phyloP scores from a whole-genome alignment of 1,140 invertebrate species.

The Caenorhabditis tropicalis region DNA sequence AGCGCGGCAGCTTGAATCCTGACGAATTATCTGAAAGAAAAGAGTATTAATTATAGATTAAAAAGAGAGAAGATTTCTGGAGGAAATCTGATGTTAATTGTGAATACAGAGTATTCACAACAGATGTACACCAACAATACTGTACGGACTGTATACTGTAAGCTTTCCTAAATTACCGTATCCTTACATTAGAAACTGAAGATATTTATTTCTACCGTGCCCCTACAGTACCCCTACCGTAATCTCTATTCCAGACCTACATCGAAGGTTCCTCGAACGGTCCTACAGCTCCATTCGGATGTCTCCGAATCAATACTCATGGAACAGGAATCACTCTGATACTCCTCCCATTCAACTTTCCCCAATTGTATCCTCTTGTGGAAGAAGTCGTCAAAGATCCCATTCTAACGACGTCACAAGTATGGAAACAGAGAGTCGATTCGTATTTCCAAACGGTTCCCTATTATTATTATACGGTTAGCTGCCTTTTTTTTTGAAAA shows the following conservation, averaged over 20 bases:
- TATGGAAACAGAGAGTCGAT: background rate
- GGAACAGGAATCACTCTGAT: constrained; percentile 12
- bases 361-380: background rate
- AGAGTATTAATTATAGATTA: too few species aligned
- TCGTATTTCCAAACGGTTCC: constrained; percentile 8
- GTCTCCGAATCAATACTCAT: constrained; percentile 4
- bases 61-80: too few species aligned
- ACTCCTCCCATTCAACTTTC: constrained; percentile 19
- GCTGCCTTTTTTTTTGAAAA: background rate
- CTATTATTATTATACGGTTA: constrained; percentile 1
- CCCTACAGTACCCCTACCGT: too few species aligned
- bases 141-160: too few species aligned
- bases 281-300: constrained; percentile 25
- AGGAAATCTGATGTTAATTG: too few species aligned
- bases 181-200: too few species aligned
- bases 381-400: constrained; percentile 32
- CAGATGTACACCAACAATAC: too few species aligned
- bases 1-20: too few species aligned
- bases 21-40: too few species aligned
- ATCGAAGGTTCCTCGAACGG: constrained; percentile 8
- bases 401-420: background rate
- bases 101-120: too few species aligned
- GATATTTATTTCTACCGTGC: too few species aligned
- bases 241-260: background rate
- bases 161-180: too few species aligned